Base-by-base conservation (phyloP, 1,140 invertebrate species). In the Theocolax elegans region DNA sequence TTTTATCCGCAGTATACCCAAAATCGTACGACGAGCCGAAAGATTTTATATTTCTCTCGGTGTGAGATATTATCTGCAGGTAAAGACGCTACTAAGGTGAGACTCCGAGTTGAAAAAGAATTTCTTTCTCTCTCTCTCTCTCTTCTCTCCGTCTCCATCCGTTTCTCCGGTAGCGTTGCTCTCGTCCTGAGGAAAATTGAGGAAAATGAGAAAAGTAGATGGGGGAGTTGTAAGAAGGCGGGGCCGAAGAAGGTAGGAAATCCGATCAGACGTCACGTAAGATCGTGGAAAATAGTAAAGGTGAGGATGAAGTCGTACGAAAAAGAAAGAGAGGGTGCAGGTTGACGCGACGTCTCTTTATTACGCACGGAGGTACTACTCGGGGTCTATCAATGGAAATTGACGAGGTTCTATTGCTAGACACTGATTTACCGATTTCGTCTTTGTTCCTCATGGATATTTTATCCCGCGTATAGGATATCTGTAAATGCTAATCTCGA, bases 1-100 rank as follows among this genome's bases (percentile, higher is more conserved):
- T 35, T 9, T 46, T 58, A 9, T 17, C 42, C 64, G 15, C 12
- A 0, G 51, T 58, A 17, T 19, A 12, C 38, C 35, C 46, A 58
- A 63, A 69, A 69, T 54, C 46, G 25, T 35, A 13, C 35, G 31
- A n/a, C n/a, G n/a, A n/a, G n/a, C 42, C 15, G 53, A 46, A 60
- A 64, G 67, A 64, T 70, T 70, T 70, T 70, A 70, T 64, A 58
- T 70, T 64, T 64, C 67, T 58, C 42, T 27, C 38, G 27, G 21
- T 25, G 67, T 38, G 51, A 70, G 60, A 64, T 70, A 70, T 70
- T 62, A 70, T 49, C 42, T 40, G 42, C 25, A 15, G 23, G 31
- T 19, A n/a, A 13, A 63, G 48, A 40, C 42, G 23, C 19, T 42
- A 1, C 40, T 6, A 17, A 38, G 60, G 53, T 46, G 53, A 64